These are phyloP conservation scores for Lagopus muta DNA, from an alignment of 2,113 vertebrate genomes.

Conservation along the genomic window DNA sequence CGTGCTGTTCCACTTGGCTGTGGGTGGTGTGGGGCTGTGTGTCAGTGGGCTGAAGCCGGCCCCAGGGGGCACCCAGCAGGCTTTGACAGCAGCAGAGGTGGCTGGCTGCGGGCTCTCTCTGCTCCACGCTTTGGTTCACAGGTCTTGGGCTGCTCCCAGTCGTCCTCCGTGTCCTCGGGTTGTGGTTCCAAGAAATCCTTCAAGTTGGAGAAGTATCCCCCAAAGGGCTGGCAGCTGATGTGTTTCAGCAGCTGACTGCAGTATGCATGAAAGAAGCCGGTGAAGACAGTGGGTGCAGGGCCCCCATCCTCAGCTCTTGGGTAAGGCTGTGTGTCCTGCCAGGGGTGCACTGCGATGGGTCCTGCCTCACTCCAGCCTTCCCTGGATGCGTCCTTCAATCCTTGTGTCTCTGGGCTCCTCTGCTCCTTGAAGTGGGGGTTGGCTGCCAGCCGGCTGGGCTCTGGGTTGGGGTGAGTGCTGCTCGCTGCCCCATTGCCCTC, in stretches of 20 bases:
- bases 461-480: background rate
- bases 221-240: constrained; percentile 4
- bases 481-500: background rate
- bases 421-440: background rate
- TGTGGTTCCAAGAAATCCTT: background rate
- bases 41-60: background rate
- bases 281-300: background rate
- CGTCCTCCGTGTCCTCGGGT: background rate
- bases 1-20: too few relatives aligned
- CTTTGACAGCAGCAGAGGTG: constrained; percentile 19
- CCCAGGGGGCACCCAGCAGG: constrained; percentile 71
- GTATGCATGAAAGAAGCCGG: constrained; percentile 65
- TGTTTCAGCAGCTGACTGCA: background rate
- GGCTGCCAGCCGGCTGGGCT: background rate
- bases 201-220: constrained; percentile 51
- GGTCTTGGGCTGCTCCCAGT: constrained; percentile 1
- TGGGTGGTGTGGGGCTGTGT: background rate
- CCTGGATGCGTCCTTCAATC: background rate
- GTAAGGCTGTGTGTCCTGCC: background rate
- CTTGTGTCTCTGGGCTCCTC: background rate
- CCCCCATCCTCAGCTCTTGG: background rate
- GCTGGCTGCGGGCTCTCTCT: background rate
- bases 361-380: background rate
- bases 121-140: background rate
- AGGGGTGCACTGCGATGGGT: background rate